phyloP scores from a whole-genome alignment of 2,113 vertebrate species.

The rabbit (Oryctolagus cuniculus) region mOryCun1.1 NC_091442.1:44894001-44894500 shows the following conservation, averaged over 20 bases:
- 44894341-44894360: not conserved
- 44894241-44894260: constrained; percentile 88
- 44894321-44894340: not conserved
- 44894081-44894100: constrained; percentile 93
- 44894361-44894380: not conserved
- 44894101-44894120: constrained; percentile 94
- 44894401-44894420: not conserved
- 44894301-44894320: not conserved
- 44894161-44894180: constrained; percentile 69
- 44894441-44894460: not conserved
- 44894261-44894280: constrained; percentile 83
- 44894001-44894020: constrained; percentile 94
- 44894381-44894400: not conserved
- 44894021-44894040: constrained; percentile 91
- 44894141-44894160: not conserved
- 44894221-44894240: constrained; percentile 85
- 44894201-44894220: constrained; percentile 67
- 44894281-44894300: not conserved
- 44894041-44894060: constrained; percentile 92
- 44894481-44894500: not conserved
- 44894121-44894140: constrained; percentile 91
- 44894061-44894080: constrained; percentile 96
- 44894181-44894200: constrained; percentile 90
- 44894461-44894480: not conserved
- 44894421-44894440: not conserved